Base-by-base conservation (phyloP, 2,888 invertebrate species). In the Drosophila kambysellisi region DNA sequence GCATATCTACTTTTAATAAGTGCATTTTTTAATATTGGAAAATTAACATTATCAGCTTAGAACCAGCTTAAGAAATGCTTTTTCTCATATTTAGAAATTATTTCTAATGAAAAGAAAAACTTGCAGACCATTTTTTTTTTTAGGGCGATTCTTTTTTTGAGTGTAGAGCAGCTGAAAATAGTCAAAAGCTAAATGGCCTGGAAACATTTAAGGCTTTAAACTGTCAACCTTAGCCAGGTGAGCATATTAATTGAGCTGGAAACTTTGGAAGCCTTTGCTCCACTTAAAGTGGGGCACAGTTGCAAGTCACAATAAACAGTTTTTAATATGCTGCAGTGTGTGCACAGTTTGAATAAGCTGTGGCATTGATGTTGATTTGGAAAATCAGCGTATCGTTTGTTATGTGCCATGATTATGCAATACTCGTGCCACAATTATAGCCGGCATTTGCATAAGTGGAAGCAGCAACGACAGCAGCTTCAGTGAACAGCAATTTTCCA, bases 381-480 rank as follows among this genome's bases (percentile, higher is more conserved):
- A 58, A 39, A 73, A 74, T 64, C 78, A 73, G 51, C 54, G 68
- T 69, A 81, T 76, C 82, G 79, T 83, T 85, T 80, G 83, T 57
- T 53, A 52, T 66, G 43, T 66, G 68, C 72, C 81, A 87, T 88
- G 89, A 87, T 89, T 88, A 80, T 83, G 88, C 89, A 88, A 89
- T 77, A 81, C 80, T 85, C 79, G 81, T 83, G 88, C 74, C 81
- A 79, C 88, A 89, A 88, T 88, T 88, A 89, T 79, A 69, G 75
- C 76, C 51, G 65, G 64, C 76, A 86, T 88, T 87, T 87, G 87
- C 82, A 83, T 86, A 75, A 79, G 76, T 72, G 56, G 69, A 75
- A 62, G 68, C n/a, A 17, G 63, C 59, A 20, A 5, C 43, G 69
- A 69, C 78, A 79, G 75, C 76, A 25, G 46, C 46, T 46, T 76